Base-by-base conservation (phyloP, 2,797 vertebrate genomes). In the Dicrostonyx torquatus region DNA sequence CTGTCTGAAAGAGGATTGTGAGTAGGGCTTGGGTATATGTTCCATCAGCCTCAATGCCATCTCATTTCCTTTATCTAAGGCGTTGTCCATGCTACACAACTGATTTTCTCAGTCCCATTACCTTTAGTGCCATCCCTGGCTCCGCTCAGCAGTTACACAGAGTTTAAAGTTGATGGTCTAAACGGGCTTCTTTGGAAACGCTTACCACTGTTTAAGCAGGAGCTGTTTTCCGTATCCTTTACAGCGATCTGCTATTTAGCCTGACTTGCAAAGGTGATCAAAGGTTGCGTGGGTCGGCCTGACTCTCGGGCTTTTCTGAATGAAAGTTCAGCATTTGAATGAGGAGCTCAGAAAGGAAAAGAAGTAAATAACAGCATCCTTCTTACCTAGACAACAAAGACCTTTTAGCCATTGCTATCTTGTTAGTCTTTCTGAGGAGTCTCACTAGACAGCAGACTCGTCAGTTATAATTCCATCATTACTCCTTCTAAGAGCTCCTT, bases 371-470 rank as follows among this genome's bases (percentile, higher is more conserved):
- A 95, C 53, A 95, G n/a, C 84, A 92, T 97, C 64, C 45, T 96
- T 97, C 96, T 97, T 93, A 93, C 94, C 58, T 89, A 96, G 86
- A 96, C 90, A 97, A 89, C 94, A 92, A 94, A 97, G 87, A 77
- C 60, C 68, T 97, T 94, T 94, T 94, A 94, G 89, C 92, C 40
- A 34, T 26, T 82, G 86, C 96, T 93, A 60, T 60, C 64, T 84
- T 91, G 96, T 96, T 97, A 95, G 96, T 94, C 75, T 97, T 97
- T 96, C 95, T 91, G 95, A 96, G 93, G 91, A 8, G 78, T 91
- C 94, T 98, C 94, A 73, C 70, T 89, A 97, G 96, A 97, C 93
- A 75, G 95, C 95, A 80, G 90, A 58, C 79, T 94, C 87, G 18
- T 95, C 50, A 11, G 53, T 93, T 96, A 40, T 78, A 84, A 77